phyloP scores from a whole-genome alignment of 2,888 invertebrate species.

The Oscheius sp. region DNA sequence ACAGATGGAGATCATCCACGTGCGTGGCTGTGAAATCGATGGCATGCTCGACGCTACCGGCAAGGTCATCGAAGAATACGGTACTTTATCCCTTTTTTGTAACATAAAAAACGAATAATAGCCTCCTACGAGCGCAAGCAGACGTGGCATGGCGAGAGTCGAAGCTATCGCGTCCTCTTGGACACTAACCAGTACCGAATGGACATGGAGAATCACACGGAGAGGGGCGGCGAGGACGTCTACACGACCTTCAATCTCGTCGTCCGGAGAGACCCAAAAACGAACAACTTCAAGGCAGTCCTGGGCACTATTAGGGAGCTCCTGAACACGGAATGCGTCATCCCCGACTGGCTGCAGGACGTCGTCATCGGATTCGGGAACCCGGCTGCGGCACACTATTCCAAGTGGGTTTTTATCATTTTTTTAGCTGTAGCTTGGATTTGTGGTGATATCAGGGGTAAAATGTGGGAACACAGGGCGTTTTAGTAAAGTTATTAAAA shows the following conservation, averaged over 20 bases:
- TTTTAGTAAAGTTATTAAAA: too few relatives aligned
- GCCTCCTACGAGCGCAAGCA: slow-evolving; percentile 76
- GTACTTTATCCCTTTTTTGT: slow-evolving; percentile 50
- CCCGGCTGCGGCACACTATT: slow-evolving; percentile 94
- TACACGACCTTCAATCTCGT: slow-evolving; percentile 95
- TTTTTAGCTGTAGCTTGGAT: neutral
- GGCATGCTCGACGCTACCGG: slow-evolving; percentile 96
- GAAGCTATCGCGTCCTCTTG: slow-evolving; percentile 92
- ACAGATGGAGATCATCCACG: slow-evolving; percentile 79
- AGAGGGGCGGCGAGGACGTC: slow-evolving; percentile 78
- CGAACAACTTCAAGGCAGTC: slow-evolving; percentile 99
- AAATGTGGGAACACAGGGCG: too few relatives aligned
- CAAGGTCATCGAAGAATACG: slow-evolving; percentile 89
- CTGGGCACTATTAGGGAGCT: slow-evolving; percentile 96
- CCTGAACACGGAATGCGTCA: slow-evolving; percentile 98
- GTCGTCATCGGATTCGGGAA: slow-evolving; percentile 97
- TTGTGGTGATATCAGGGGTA: too few relatives aligned
- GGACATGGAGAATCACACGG: slow-evolving; percentile 62
- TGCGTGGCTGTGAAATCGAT: slow-evolving; percentile 97
- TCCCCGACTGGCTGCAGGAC: slow-evolving; percentile 81
- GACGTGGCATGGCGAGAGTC: slow-evolving; percentile 86
- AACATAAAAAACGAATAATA: slow-evolving; percentile 11
- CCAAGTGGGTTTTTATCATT: slow-evolving; percentile 77
- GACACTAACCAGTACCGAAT: slow-evolving; percentile 92
- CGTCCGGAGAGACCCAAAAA: slow-evolving; percentile 97